These are phyloP conservation scores for Triplophysa dalaica DNA, from an alignment of 2,113 vertebrate genomes.

Conservation along the genomic window DNA sequence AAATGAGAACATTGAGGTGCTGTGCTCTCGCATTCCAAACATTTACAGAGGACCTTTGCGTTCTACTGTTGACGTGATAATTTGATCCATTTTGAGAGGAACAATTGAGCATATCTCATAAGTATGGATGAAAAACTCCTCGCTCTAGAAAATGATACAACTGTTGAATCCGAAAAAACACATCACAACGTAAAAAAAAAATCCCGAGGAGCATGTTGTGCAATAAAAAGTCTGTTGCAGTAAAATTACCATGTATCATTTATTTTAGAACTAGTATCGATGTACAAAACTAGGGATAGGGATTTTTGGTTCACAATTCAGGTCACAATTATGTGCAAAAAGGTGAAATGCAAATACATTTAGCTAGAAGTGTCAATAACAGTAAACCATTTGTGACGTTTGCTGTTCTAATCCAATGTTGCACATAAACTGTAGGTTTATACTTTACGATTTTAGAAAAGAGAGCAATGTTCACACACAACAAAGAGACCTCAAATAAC, in stretches of 20 bases:
- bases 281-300: constrained; percentile 47
- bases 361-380: background rate
- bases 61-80: background rate
- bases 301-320: constrained; percentile 29
- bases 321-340: constrained; percentile 39
- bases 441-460: too few species aligned
- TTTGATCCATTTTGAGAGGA: background rate
- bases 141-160: constrained; percentile 15
- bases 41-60: background rate
- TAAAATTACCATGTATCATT: constrained; percentile 4
- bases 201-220: constrained; percentile 28
- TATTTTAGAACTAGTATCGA: constrained; percentile 29
- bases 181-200: constrained; percentile 29
- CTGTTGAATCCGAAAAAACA: constrained; percentile 17
- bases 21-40: constrained; percentile 58
- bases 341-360: constrained; percentile 22
- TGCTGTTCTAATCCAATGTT: constrained; percentile 11
- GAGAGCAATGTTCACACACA: constrained; percentile 26
- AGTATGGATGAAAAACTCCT: background rate
- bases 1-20: constrained; percentile 53
- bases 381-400: background rate
- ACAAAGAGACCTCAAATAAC: constrained; percentile 31
- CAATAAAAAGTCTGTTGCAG: constrained; percentile 45
- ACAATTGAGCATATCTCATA: background rate
- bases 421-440: background rate